Evolutionary conservation across 2,797 vertebrate genomes (phyloP).

Genomic region (Limnodromus scolopaceus): DNA sequence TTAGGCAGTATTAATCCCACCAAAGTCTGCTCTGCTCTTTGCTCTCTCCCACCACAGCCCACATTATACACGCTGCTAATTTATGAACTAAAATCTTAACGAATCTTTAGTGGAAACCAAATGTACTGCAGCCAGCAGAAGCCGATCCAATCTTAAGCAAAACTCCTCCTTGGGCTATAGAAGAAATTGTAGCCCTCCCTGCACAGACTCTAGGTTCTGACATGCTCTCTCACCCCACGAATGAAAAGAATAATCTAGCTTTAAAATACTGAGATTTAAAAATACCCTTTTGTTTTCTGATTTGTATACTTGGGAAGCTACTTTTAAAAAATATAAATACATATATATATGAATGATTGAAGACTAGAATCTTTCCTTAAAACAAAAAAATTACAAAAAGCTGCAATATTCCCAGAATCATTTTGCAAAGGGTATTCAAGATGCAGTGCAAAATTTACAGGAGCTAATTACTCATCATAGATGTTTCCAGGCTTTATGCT

Average conservation of each 20-base stretch:
- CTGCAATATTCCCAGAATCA: background rate
- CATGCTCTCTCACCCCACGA: no score
- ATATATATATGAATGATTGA: background rate
- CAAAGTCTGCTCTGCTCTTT: background rate
- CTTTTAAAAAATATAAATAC: background rate
- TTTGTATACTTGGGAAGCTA: background rate
- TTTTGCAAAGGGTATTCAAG: background rate
- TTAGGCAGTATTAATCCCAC: background rate
- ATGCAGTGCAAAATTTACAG: background rate
- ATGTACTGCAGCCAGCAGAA: background rate
- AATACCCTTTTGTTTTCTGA: background rate
- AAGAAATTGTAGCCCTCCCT: background rate
- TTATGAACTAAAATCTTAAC: fast-evolving
- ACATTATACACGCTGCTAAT: background rate
- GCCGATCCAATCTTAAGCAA: background rate
- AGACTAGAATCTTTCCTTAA: background rate
- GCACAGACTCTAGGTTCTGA: background rate
- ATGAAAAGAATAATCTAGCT: background rate
- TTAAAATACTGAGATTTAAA: background rate
- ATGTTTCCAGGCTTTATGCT: background rate
- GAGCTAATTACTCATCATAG: background rate
- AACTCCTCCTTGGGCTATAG: background rate
- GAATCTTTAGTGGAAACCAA: background rate
- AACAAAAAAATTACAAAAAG: background rate
- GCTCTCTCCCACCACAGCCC: background rate